Base-by-base conservation (phyloP, 2,888 invertebrate species). In the Drosophila borealis region DNA sequence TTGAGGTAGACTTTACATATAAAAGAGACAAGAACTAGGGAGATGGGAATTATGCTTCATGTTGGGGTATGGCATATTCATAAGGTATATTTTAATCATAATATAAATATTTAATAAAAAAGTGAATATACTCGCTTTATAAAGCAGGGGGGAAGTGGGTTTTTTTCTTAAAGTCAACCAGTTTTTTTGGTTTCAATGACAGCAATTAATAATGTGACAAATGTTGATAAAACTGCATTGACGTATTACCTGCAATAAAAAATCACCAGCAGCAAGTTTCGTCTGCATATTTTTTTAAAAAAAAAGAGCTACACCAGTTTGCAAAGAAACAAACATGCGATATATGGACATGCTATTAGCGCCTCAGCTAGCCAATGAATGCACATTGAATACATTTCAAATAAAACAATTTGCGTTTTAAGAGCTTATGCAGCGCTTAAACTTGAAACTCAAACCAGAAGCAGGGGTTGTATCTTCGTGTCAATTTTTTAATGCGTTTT, bases 151-250 rank as follows among this genome's bases (percentile, higher is more conserved):
- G 64, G 44, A 57, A 54, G 48, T 53, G n/a, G 42, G 44, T 64
- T 37, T 37, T 64, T 37, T 37, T 49, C 39, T 37, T 14, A 50
- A 44, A 33, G 37, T 39, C 33, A 64, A 37, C 64, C 17, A 17
- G 51, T 13, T 49, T 49, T 61, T 17, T 61, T 17, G 36, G 37
- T 17, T 13, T 39, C 65, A 44, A 33, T 45, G 64, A 45, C 64
- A 39, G 21, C 64, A 51, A 51, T 45, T 49, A 66, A 51, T 25
- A 39, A 25, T 11, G 36, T 37, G 36, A 36, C 13, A 33, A 21
- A 44, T 33, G 14, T 21, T n/a, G 14, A 17, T 19, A 34, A 46
- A 44, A 21, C 65, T 9, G 48, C 29, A 37, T 65, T 44, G 42
- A 37, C 19, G 14, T 49, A 55, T 25, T 17, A 34, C 25, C 55